These are phyloP conservation scores for Zhuqinia jingwanae DNA, from an alignment of 2,888 invertebrate genomes.

Conservation along the genomic window DNA sequence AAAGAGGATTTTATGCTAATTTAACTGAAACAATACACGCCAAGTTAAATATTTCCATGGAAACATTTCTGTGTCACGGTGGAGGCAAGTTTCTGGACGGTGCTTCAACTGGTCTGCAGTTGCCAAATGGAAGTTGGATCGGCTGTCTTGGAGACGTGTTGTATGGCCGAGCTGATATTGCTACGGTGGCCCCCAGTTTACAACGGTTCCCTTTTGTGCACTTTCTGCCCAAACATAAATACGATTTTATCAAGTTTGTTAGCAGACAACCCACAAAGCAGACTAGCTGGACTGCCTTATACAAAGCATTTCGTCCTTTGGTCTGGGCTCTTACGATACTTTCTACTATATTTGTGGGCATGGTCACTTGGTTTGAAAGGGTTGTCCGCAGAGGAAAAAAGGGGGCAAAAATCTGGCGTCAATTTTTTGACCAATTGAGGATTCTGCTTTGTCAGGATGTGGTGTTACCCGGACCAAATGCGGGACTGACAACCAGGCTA, in stretches of 20 bases:
- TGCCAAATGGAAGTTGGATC: slow-evolving; percentile 38
- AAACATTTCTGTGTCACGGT: slow-evolving; percentile 1
- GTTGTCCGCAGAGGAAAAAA: background rate
- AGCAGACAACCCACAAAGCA: background rate
- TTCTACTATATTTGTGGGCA: background rate
- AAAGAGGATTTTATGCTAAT: slow-evolving; percentile 56
- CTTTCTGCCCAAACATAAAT: slow-evolving; percentile 53
- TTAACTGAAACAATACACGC: slow-evolving; percentile 45
- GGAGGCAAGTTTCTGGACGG: slow-evolving; percentile 36
- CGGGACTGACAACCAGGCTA: background rate
- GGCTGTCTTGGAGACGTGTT: slow-evolving; percentile 41
- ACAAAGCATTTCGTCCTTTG: slow-evolving; percentile 18
- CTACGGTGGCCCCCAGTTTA: slow-evolving; percentile 6
- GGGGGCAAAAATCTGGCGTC: background rate
- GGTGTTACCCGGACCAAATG: background rate
- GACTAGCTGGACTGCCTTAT: slow-evolving; percentile 42
- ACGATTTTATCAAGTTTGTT: slow-evolving; percentile 58
- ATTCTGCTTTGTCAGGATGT: slow-evolving; percentile 29
- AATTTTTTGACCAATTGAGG: background rate
- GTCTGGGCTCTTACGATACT: background rate
- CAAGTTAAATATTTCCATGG: slow-evolving; percentile 47
- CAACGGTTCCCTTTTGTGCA: slow-evolving; percentile 34
- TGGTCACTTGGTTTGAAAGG: slow-evolving; percentile 34
- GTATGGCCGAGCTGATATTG: slow-evolving; percentile 11
- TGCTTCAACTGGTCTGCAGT: slow-evolving; percentile 8